Percentiles rank a stretch among this genome's conserved stretches.
phyloP scores from a whole-genome alignment of 2,113 vertebrate genomes.

The Excalfactoria chinensis region DNA sequence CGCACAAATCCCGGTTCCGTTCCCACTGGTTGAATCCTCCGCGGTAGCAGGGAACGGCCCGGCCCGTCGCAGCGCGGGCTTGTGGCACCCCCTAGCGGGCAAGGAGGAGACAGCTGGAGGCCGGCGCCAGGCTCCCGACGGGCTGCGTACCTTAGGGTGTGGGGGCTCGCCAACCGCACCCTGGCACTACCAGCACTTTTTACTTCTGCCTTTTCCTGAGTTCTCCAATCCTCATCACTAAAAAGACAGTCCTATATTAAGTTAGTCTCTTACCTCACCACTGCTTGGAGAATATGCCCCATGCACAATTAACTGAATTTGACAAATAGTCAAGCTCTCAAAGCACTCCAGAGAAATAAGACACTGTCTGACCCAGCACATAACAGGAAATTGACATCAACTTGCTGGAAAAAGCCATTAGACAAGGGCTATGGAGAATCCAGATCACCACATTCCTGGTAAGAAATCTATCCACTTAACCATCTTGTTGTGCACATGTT shows the following conservation, averaged over 20 bases:
- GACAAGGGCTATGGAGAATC: not conserved
- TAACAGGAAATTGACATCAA: not conserved
- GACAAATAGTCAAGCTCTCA: not conserved
- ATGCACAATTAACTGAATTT: not conserved
- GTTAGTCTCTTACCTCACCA: not conserved
- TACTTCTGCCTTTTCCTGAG: not conserved
- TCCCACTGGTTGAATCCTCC: not conserved
- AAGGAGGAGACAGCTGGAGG: too few species aligned
- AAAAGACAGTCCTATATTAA: not conserved
- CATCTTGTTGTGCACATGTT: fast-evolving
- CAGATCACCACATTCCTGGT: not conserved
- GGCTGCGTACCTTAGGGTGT: not conserved
- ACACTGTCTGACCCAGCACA: not conserved
- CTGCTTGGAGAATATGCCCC: fast-evolving
- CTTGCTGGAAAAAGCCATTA: not conserved
- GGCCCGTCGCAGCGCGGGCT: not conserved
- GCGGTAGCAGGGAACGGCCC: too few species aligned
- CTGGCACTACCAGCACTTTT: too few species aligned
- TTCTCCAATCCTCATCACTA: not conserved
- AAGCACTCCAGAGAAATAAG: not conserved
- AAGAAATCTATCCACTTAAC: not conserved
- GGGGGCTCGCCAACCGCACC: too few species aligned
- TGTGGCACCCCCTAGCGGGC: conserved; percentile 22
- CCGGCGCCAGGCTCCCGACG: not conserved
- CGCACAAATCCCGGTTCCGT: not conserved